These are phyloP conservation scores for Euphonia xanthogaster DNA, from an alignment of 2,797 vertebrate species.

Conservation along the genomic window DNA sequence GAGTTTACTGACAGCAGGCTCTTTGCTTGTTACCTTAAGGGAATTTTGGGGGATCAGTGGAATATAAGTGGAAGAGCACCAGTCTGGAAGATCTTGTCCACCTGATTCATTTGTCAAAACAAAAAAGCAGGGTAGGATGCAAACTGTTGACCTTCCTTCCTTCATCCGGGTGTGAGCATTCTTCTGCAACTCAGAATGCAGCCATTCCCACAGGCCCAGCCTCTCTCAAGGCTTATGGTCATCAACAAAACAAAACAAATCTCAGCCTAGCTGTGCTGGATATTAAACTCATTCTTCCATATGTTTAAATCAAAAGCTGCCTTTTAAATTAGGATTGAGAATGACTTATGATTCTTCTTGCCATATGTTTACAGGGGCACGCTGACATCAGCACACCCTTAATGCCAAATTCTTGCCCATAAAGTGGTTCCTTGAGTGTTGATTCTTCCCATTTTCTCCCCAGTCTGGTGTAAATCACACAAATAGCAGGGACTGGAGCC, in stretches of 20 bases:
- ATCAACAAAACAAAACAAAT: neutral
- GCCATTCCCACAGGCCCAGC: neutral
- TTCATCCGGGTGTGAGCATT: neutral
- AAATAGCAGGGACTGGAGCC: constrained; percentile 31
- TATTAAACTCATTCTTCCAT: neutral
- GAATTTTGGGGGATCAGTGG: neutral
- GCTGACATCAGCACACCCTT: neutral
- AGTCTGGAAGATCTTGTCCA: neutral
- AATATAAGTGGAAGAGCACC: neutral
- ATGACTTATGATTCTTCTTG: neutral
- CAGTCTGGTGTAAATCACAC: constrained; percentile 40
- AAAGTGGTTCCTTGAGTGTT: neutral
- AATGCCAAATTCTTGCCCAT: neutral
- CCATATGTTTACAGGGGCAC: neutral
- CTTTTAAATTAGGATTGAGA: neutral
- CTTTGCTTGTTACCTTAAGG: neutral
- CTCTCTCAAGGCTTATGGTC: neutral
- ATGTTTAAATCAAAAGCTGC: neutral
- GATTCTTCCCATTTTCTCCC: neutral
- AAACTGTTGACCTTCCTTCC: neutral
- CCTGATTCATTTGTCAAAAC: neutral
- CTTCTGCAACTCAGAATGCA: neutral
- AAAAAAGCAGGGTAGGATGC: neutral
- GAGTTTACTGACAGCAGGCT: neutral
- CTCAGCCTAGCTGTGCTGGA: neutral